phyloP scores from a whole-genome alignment of 2,797 vertebrate species.

The Tolypeutes matacus region DNA sequence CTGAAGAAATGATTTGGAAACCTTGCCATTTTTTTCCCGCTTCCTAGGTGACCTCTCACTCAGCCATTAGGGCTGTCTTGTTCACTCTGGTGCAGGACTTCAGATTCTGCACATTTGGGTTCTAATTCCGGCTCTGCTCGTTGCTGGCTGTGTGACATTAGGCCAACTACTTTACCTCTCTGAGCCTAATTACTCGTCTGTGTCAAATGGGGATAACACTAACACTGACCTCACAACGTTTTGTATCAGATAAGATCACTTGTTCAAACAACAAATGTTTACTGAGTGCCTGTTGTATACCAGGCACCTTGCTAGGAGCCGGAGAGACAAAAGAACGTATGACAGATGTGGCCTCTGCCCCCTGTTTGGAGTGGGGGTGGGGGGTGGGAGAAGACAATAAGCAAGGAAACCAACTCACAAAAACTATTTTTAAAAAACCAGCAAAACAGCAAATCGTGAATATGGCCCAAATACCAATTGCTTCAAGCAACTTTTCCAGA shows the following conservation, averaged over 20 bases:
- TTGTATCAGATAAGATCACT: neutral
- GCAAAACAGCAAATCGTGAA: neutral
- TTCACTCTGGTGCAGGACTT: neutral
- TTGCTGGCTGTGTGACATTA: neutral
- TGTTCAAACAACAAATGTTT: neutral
- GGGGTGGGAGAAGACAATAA: neutral
- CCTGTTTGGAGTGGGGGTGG: fast-evolving
- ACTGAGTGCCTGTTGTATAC: neutral
- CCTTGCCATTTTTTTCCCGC: neutral
- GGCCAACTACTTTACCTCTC: neutral
- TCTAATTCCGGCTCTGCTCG: neutral
- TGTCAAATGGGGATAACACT: neutral
- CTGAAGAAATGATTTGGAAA: neutral
- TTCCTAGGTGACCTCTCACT: neutral
- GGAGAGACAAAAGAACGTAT: no score
- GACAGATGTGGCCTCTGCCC: neutral
- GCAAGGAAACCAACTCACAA: neutral
- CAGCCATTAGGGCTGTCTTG: neutral
- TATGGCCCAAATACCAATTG: no score
- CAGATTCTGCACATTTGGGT: neutral
- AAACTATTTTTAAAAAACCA: neutral
- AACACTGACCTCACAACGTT: neutral
- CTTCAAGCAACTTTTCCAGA: neutral
- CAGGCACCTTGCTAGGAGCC: neutral
- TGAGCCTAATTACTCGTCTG: neutral